phyloP scores from a whole-genome alignment of 1,140 invertebrate species.

The Drosophila eugracilis region DNA sequence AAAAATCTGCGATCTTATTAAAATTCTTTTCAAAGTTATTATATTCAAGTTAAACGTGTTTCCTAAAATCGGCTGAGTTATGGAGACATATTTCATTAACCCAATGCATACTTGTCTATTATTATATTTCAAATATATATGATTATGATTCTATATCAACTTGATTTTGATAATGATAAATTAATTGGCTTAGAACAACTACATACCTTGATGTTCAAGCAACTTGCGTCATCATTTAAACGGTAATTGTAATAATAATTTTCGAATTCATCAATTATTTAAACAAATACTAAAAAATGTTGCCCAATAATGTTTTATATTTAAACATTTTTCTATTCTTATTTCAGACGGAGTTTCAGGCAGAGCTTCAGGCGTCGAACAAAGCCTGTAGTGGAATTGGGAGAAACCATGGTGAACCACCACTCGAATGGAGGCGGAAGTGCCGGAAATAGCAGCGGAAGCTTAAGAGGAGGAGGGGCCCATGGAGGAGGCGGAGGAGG shows the following conservation, averaged over 20 bases:
- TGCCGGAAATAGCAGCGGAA: conserved; percentile 69
- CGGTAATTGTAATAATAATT: not conserved
- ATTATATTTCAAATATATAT: not conserved
- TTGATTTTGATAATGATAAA: not conserved
- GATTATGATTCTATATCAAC: too few relatives aligned
- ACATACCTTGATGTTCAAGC: not conserved
- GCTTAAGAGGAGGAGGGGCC: conserved; percentile 46
- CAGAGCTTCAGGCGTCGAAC: not conserved
- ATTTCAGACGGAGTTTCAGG: too few relatives aligned
- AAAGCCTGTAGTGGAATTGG: not conserved
- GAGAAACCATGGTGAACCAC: conserved; percentile 65
- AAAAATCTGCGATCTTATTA: not conserved
- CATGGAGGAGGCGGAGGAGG: conserved; percentile 69
- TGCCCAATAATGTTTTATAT: too few relatives aligned
- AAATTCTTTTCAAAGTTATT: not conserved
- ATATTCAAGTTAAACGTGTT: conserved; percentile 1
- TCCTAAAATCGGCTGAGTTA: not conserved
- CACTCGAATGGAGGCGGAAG: conserved; percentile 74
- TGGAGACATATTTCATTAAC: too few relatives aligned
- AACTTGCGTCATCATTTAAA: not conserved
- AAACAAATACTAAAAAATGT: too few relatives aligned
- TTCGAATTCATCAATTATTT: not conserved
- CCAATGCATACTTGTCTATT: not conserved
- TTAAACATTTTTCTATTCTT: not conserved
- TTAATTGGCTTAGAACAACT: too few relatives aligned